Conservation (phyloP, 2,113 vertebrate genomes). For the Coptodon bakossiorum region DNA sequence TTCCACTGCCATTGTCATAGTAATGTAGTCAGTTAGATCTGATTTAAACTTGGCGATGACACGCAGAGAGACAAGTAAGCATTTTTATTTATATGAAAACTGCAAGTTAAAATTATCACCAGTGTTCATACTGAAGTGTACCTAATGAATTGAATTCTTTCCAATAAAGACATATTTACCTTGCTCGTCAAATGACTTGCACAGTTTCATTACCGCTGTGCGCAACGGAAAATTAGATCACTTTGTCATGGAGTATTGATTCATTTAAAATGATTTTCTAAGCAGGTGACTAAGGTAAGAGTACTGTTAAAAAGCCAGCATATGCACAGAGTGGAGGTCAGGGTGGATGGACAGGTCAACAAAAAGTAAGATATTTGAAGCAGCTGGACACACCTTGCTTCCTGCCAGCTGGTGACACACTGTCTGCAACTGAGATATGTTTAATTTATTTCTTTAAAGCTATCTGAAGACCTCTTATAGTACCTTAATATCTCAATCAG, state of each 20-base stretch:
- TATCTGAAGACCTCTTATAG: background rate
- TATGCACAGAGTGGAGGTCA: background rate
- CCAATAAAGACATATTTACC: background rate
- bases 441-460: background rate
- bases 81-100: background rate
- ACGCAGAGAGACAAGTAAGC: background rate
- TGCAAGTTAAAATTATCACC: background rate
- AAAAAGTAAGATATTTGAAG: background rate
- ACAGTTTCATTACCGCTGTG: background rate
- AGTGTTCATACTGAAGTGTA: background rate
- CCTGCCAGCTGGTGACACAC: background rate
- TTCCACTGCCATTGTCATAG: background rate
- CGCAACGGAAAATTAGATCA: background rate
- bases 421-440: background rate
- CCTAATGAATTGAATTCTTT: background rate
- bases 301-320: background rate
- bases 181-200: background rate
- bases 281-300: background rate
- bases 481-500: background rate
- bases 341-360: background rate
- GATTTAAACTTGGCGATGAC: background rate
- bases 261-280: background rate
- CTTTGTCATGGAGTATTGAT: background rate
- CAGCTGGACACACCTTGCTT: background rate
- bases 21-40: background rate